Conservation (phyloP, 2,888 invertebrate genomes). For the Eupeodes latifasciatus region DNA sequence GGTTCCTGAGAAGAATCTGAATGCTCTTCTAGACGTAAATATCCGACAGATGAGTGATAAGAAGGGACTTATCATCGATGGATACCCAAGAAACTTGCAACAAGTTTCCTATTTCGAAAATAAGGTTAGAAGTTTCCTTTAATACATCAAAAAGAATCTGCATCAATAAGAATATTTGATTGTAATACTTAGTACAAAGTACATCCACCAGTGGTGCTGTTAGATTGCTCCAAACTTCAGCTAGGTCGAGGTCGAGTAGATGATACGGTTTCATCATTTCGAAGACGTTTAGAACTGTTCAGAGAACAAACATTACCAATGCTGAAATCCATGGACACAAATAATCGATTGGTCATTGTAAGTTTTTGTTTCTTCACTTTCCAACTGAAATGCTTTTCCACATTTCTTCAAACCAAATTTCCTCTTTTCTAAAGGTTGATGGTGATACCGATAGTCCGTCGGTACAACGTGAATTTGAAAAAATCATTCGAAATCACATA, state of each 20-base stretch:
- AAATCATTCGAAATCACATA: slow-evolving; percentile 89
- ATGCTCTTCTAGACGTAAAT: slow-evolving; percentile 90
- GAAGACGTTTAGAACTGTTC: slow-evolving; percentile 93
- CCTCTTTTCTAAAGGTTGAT: slow-evolving; percentile 87
- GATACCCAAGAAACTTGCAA: slow-evolving; percentile 95
- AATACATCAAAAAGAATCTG: not conserved
- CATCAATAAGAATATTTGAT: slow-evolving; percentile 3
- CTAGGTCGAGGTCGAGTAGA: slow-evolving; percentile 93
- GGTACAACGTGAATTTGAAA: slow-evolving; percentile 91
- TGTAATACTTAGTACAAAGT: slow-evolving; percentile 88
- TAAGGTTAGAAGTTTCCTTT: slow-evolving; percentile 87
- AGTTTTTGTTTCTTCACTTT: slow-evolving; percentile 81
- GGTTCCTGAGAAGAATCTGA: slow-evolving; percentile 91
- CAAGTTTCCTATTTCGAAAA: slow-evolving; percentile 95
- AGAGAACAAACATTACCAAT: slow-evolving; percentile 94
- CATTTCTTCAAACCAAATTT: not conserved
- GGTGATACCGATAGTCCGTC: slow-evolving; percentile 92
- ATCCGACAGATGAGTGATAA: slow-evolving; percentile 87
- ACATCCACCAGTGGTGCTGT: slow-evolving; percentile 91
- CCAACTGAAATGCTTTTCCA: not conserved
- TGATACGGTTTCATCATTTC: slow-evolving; percentile 94
- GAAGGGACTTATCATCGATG: slow-evolving; percentile 95
- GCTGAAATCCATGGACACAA: slow-evolving; percentile 93
- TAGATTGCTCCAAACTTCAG: slow-evolving; percentile 96
- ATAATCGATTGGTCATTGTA: slow-evolving; percentile 93